These are phyloP conservation scores for Amphibalanus amphitrite DNA, from an alignment of 1,140 invertebrate genomes.

Conservation along the genomic window DNA sequence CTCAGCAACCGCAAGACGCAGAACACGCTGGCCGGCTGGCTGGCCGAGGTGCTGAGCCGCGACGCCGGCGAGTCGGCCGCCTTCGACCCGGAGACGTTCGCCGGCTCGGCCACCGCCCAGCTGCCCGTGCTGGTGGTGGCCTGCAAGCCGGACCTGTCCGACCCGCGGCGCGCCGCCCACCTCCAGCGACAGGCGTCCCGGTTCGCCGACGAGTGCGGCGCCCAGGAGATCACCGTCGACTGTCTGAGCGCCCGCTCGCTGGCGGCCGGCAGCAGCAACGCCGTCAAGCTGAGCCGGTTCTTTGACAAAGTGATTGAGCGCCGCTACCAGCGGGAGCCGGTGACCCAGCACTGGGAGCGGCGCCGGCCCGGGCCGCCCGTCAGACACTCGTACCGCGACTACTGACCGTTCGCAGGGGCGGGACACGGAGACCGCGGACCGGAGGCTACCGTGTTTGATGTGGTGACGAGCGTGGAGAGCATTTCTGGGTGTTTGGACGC, in stretches of 20 bases:
- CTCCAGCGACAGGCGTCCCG: conserved; percentile 45
- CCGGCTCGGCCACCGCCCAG: conserved; percentile 42
- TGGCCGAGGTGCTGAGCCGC: conserved; percentile 65
- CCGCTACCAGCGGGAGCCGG: background rate
- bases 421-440: no score
- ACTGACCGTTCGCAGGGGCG: no score
- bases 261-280: conserved; percentile 76
- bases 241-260: conserved; percentile 60
- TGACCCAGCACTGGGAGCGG: background rate
- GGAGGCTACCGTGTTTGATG: no score
- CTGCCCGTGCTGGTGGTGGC: conserved; percentile 85
- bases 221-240: conserved; percentile 80
- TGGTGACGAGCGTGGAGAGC: no score
- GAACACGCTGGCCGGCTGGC: conserved; percentile 79
- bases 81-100: conserved; percentile 44
- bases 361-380: background rate
- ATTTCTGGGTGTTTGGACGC: no score
- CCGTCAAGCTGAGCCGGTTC: conserved; percentile 79
- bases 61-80: conserved; percentile 86
- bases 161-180: conserved; percentile 37
- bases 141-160: conserved; percentile 72
- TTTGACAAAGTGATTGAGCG: conserved; percentile 83
- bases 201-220: conserved; percentile 77
- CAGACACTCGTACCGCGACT: background rate
- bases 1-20: conserved; percentile 90